These are phyloP conservation scores for Vannuccia rotundouncinata DNA, from an alignment of 2,888 invertebrate genomes.

Conservation along the genomic window DNA sequence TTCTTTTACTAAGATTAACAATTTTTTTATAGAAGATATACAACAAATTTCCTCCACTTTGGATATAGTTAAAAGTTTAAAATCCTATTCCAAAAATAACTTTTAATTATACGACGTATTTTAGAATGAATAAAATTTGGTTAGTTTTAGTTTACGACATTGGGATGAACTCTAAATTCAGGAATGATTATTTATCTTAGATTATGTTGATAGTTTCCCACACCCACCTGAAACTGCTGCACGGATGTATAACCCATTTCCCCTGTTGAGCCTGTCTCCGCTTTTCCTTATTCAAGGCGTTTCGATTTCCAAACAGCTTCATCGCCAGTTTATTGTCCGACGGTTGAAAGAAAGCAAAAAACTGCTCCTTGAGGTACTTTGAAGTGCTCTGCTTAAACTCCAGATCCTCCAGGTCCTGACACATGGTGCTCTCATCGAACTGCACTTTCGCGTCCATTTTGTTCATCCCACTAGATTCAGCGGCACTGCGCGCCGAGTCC, in stretches of 20 bases:
- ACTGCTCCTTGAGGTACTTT: conserved; percentile 51
- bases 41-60: no score
- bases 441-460: conserved; percentile 8
- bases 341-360: conserved; percentile 75
- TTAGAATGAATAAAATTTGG: no score
- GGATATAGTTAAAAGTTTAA: no score
- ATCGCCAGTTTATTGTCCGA: conserved; percentile 98
- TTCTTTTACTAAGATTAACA: no score
- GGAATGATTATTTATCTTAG: no score
- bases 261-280: conserved; percentile 94
- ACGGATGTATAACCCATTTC: conserved; percentile 98
- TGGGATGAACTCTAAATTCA: no score
- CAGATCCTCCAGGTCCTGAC: conserved; percentile 34
- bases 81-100: no score
- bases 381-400: conserved; percentile 40
- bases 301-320: conserved; percentile 98
- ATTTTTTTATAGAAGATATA: no score
- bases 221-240: conserved; percentile 97
- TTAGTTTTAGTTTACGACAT: no score
- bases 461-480: background rate
- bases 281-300: conserved; percentile 94
- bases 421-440: conserved; percentile 14
- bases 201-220: no score
- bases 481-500: background rate
- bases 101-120: no score